These are phyloP conservation scores for Cephus spinipes DNA, from an alignment of 2,888 invertebrate genomes.

Conservation along the genomic window DNA sequence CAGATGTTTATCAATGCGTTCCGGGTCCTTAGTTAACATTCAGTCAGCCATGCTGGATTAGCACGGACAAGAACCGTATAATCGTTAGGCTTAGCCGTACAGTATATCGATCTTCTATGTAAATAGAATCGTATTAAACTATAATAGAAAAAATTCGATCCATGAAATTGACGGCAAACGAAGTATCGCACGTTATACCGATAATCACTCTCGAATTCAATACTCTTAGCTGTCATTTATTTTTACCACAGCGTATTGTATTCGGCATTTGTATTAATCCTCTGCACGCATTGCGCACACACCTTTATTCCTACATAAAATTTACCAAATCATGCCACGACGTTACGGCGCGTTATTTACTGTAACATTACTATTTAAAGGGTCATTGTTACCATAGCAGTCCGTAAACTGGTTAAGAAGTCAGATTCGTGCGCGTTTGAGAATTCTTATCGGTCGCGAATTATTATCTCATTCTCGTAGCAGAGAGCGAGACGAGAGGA, in stretches of 20 bases:
- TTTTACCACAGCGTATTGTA: background rate
- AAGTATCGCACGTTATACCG: background rate
- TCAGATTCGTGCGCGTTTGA: background rate
- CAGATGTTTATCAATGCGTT: constrained; percentile 5
- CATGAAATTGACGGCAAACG: constrained; percentile 19
- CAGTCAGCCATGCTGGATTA: background rate
- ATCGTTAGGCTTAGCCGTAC: background rate
- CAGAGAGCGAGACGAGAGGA: background rate
- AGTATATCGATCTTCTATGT: background rate
- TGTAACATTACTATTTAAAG: constrained; percentile 32
- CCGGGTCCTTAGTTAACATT: constrained; percentile 4
- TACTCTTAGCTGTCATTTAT: background rate
- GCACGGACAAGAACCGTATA: background rate
- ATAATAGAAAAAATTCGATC: constrained; percentile 27
- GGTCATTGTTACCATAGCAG: constrained; percentile 19
- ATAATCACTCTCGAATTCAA: background rate
- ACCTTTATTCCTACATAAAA: background rate
- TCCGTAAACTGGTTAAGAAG: background rate
- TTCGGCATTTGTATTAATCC: background rate
- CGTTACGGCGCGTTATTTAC: constrained; percentile 17
- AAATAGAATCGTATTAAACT: constrained; percentile 41
- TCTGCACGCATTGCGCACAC: background rate
- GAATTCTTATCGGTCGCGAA: background rate
- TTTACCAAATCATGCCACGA: background rate
- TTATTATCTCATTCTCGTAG: background rate